These are phyloP conservation scores for Cheilosia vulpina DNA, from an alignment of 2,888 invertebrate genomes.

Conservation along the genomic window DNA sequence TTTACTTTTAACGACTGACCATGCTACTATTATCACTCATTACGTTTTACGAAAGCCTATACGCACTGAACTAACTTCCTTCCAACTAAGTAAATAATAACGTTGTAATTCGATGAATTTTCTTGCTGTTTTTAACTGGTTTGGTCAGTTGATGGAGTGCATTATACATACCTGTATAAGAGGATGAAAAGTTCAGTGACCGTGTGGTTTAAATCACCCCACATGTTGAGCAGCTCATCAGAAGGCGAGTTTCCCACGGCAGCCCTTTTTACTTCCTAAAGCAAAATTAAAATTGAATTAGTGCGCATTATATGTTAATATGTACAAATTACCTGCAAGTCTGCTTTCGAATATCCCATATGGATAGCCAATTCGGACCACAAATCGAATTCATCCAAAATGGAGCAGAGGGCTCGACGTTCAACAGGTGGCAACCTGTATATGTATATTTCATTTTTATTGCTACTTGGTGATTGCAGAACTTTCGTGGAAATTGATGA, in stretches of 20 bases:
- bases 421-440: constrained; percentile 90
- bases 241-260: constrained; percentile 88
- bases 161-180: constrained; percentile 83
- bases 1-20: not conserved
- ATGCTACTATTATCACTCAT: not conserved
- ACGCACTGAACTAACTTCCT: not conserved
- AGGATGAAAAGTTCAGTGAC: constrained; percentile 91
- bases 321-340: constrained; percentile 78
- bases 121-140: constrained; percentile 25
- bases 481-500: constrained; percentile 74
- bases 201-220: constrained; percentile 93
- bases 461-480: constrained; percentile 20
- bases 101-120: not conserved
- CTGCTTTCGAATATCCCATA: constrained; percentile 87
- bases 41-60: no score
- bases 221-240: constrained; percentile 89
- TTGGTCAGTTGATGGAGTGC: not conserved
- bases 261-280: constrained; percentile 85
- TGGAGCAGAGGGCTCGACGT: constrained; percentile 88
- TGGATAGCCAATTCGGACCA: constrained; percentile 91
- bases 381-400: constrained; percentile 90
- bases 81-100: not conserved
- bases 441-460: constrained; percentile 85
- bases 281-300: constrained; percentile 14
- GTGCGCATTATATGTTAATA: not conserved